Evolutionary conservation across 2,797 vertebrate genomes (phyloP).

Genomic region (Poliocrania exsul): DNA sequence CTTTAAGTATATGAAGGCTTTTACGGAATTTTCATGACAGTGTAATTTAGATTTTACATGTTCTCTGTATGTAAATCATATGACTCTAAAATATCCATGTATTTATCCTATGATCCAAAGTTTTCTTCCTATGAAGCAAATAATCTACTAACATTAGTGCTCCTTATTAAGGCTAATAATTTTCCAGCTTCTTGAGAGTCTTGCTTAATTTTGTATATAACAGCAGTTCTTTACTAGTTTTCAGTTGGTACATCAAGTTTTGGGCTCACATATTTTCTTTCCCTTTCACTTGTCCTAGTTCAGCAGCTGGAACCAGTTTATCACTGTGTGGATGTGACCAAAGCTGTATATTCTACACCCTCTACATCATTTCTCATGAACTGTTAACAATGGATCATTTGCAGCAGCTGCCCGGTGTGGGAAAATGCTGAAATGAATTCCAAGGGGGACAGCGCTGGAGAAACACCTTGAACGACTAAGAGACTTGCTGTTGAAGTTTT

Average conservation of each 20-base stretch:
- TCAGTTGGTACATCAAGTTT: not conserved
- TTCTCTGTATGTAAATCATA: not conserved
- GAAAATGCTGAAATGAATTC: no score
- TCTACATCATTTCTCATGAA: no score
- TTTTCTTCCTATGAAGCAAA: not conserved
- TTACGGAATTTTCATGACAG: not conserved
- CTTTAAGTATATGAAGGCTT: not conserved
- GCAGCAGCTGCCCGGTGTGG: no score
- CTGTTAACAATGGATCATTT: no score
- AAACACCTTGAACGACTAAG: no score
- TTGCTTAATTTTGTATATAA: not conserved
- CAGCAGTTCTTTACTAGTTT: not conserved
- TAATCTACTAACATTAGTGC: not conserved
- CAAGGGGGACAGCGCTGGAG: no score
- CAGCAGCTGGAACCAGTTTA: no score
- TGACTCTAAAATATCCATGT: not conserved
- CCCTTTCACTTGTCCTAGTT: not conserved
- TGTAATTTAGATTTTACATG: not conserved
- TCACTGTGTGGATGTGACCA: no score
- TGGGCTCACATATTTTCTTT: not conserved
- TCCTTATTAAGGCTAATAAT: not conserved
- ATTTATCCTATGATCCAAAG: not conserved
- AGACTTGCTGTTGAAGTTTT: no score
- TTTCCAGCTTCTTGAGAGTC: not conserved
- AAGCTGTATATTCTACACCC: no score